Evolutionary conservation across 2,888 invertebrate genomes (phyloP).

Genomic region (Amorpha juglandis): DNA sequence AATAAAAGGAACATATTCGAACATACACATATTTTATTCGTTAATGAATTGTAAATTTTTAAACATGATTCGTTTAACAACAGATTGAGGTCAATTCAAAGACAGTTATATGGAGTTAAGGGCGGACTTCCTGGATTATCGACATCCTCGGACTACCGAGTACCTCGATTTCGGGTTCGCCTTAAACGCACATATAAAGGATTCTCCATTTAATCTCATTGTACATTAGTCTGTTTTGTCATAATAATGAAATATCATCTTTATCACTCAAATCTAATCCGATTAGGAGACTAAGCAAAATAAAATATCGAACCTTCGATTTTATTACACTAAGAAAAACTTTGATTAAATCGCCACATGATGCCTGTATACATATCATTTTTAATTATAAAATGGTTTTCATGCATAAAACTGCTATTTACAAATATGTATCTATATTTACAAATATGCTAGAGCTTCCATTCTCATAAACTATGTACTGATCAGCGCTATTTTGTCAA

Average conservation of each 20-base stretch:
- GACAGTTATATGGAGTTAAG: background rate
- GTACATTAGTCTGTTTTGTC: conserved; percentile 20
- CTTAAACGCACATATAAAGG: background rate
- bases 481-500: conserved; percentile 41
- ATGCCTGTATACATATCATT: conserved; percentile 24
- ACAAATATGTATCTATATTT: conserved; percentile 57
- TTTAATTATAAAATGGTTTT: conserved; percentile 41
- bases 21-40: conserved; percentile 15
- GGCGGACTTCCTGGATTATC: background rate
- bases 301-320: background rate
- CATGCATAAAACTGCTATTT: conserved; percentile 50
- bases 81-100: conserved; percentile 14
- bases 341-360: conserved; percentile 23
- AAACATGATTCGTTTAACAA: conserved; percentile 18
- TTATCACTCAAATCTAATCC: conserved; percentile 17
- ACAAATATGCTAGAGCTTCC: conserved; percentile 45
- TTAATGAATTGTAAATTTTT: conserved; percentile 2
- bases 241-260: conserved; percentile 16
- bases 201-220: conserved; percentile 9
- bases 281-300: conserved; percentile 22
- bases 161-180: background rate
- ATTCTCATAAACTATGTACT: conserved; percentile 31
- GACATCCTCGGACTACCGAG: background rate
- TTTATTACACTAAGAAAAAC: conserved; percentile 17
- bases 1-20: conserved; percentile 19